Evolutionary conservation across 2,888 invertebrate genomes (phyloP).

Genomic region (Lottia scabra): DNA sequence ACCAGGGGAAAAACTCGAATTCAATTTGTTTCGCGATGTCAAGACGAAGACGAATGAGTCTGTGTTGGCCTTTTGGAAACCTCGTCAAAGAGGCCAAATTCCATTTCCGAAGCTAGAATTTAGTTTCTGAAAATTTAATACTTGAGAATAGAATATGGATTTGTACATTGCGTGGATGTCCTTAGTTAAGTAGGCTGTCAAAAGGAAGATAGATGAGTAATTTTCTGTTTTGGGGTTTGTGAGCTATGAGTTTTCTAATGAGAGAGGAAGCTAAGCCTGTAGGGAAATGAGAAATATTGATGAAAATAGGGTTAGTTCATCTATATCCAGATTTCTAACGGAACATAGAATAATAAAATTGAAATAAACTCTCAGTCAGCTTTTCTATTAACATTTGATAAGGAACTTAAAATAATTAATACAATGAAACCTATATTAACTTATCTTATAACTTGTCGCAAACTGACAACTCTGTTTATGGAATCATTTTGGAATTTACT

Average conservation of each 20-base stretch:
- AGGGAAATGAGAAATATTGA: conserved; percentile 15
- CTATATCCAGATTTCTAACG: background rate
- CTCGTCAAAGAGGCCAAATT: conserved; percentile 4
- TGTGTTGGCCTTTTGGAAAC: conserved; percentile 2
- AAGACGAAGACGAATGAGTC: conserved; percentile 1
- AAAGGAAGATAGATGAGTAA: conserved; percentile 23
- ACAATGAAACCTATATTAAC: too few species aligned
- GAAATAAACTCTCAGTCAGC: too few species aligned
- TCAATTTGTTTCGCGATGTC: background rate
- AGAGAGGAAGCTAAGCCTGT: conserved; percentile 14
- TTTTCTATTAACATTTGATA: too few species aligned
- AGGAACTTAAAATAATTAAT: too few species aligned
- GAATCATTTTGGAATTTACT: too few species aligned
- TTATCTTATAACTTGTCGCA: too few species aligned
- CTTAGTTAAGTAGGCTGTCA: conserved; percentile 22
- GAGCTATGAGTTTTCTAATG: conserved; percentile 19
- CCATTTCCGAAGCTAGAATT: conserved; percentile 1
- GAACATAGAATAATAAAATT: too few species aligned
- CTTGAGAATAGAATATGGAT: conserved; percentile 19
- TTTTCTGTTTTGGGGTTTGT: conserved; percentile 26
- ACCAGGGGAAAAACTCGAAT: background rate
- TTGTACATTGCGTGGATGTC: conserved; percentile 27
- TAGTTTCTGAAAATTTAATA: background rate
- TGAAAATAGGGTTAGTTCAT: background rate
- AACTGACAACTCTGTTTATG: too few species aligned